Evolutionary conservation across 1,140 invertebrate genomes (phyloP).

Genomic region (Tyrophagus putrescentiae): DNA sequence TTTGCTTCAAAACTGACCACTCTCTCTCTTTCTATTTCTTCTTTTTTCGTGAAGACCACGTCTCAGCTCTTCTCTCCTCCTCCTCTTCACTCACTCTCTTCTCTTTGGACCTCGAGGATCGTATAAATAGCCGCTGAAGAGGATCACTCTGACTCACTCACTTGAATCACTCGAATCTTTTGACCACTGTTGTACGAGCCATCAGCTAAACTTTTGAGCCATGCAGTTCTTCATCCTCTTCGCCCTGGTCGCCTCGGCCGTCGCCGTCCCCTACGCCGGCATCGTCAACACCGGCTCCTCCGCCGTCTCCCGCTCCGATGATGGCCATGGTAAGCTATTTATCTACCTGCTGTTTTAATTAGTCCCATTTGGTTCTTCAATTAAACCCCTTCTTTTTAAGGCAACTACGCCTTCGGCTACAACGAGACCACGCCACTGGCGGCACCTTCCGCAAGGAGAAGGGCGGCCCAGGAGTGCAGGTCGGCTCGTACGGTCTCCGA

Average conservation of each 20-base stretch:
- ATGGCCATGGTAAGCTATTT: constrained; percentile 16
- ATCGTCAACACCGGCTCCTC: constrained; percentile 25
- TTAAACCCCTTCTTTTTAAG: constrained; percentile 12
- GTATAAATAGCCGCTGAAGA: no score
- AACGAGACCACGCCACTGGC: constrained; percentile 30
- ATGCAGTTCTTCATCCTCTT: constrained; percentile 17
- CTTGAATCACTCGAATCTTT: neutral
- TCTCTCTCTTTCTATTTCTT: no score
- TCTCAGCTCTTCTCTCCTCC: no score
- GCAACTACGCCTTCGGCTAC: constrained; percentile 30
- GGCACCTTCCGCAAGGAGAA: constrained; percentile 28
- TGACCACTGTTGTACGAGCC: no score
- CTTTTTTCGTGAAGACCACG: no score
- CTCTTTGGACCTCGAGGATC: no score
- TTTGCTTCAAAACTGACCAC: no score
- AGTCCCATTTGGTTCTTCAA: constrained; percentile 10
- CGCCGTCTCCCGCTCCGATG: constrained; percentile 27
- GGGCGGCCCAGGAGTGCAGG: constrained; percentile 21
- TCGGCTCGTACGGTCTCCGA: constrained; percentile 27
- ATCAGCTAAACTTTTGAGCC: neutral
- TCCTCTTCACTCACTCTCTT: no score
- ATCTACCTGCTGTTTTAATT: neutral
- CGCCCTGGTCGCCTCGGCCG: constrained; percentile 28
- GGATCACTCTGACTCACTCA: neutral
- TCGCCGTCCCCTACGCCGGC: constrained; percentile 29